Conservation (phyloP, 2,113 vertebrate genomes). For the Sapayoa aenigma region DNA sequence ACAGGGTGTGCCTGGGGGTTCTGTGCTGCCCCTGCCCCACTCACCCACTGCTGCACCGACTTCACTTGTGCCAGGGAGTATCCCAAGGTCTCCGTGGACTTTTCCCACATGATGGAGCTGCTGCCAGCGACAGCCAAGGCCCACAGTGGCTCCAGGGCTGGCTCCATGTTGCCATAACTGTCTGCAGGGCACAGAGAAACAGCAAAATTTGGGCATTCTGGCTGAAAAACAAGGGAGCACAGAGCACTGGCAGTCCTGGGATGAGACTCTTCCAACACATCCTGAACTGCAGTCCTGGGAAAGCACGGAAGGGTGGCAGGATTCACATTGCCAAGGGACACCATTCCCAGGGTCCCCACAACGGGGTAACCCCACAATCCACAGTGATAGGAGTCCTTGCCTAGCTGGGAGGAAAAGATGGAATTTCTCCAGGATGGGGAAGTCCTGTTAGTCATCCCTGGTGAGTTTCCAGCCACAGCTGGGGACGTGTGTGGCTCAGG, state of each 20-base stretch:
- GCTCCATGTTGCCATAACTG: conserved; percentile 58
- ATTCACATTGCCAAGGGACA: background rate
- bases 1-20: too few relatives aligned
- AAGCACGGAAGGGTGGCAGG: fast-evolving
- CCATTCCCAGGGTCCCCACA: fast-evolving
- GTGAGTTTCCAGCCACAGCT: background rate
- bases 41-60: conserved; percentile 70
- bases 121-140: conserved; percentile 69
- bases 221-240: background rate
- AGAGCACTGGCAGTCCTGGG: background rate
- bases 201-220: too few relatives aligned
- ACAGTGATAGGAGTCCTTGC: fast-evolving
- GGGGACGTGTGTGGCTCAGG: background rate
- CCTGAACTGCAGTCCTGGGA: background rate
- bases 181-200: conserved; percentile 43
- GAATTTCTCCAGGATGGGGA: background rate
- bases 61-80: conserved; percentile 71
- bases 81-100: conserved; percentile 17
- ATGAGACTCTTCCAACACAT: background rate
- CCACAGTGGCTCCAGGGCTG: conserved; percentile 59
- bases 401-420: background rate
- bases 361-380: background rate
- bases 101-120: conserved; percentile 76
- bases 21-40: background rate
- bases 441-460: background rate